Conservation (phyloP, 2,888 invertebrate species). For the Thelaira solivaga region DNA sequence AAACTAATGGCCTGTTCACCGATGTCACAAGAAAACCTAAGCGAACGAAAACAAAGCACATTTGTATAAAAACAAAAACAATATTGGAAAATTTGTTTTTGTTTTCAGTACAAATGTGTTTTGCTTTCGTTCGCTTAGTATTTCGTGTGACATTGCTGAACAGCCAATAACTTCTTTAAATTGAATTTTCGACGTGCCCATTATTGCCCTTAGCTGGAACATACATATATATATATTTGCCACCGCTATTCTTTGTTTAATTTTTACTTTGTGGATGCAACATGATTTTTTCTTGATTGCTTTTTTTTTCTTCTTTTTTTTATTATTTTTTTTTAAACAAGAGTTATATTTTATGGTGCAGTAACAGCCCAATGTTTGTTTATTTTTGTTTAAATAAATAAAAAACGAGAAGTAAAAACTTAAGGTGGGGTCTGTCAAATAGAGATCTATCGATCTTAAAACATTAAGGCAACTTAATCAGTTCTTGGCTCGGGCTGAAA, state of each 20-base stretch:
- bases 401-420: conserved; percentile 30
- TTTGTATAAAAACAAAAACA: too few species aligned
- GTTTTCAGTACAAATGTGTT: too few species aligned
- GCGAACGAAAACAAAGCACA: too few species aligned
- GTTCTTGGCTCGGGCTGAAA: conserved; percentile 30
- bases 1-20: too few species aligned
- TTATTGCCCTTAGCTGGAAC: neutral
- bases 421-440: conserved; percentile 58
- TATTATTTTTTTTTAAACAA: conserved; percentile 24
- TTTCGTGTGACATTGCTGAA: too few species aligned
- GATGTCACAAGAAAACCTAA: too few species aligned
- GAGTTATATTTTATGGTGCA: conserved; percentile 44
- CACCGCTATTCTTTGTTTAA: neutral
- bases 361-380: conserved; percentile 42
- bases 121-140: too few species aligned
- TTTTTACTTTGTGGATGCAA: conserved; percentile 39
- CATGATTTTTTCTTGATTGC: conserved; percentile 57
- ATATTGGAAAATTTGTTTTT: too few species aligned
- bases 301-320: conserved; percentile 47
- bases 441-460: conserved; percentile 52
- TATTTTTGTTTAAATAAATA: conserved; percentile 15
- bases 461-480: conserved; percentile 60
- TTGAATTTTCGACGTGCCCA: neutral
- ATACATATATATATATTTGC: neutral
- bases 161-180: neutral